Base-by-base conservation (phyloP, 2,797 vertebrate species). In the Pangasius larnaudii region DNA sequence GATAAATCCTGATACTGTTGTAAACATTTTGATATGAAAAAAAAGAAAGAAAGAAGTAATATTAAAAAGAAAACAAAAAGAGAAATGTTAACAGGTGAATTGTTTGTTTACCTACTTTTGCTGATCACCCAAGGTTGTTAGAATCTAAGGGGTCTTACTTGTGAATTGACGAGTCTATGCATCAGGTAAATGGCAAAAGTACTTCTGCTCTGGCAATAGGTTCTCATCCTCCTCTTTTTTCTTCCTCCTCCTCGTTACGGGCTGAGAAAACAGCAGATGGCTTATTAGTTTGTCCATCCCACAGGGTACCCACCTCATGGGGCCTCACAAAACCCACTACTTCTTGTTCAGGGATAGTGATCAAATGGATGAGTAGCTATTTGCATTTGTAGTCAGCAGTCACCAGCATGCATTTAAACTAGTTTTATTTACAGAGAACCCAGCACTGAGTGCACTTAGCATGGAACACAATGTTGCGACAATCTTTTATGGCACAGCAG, bases 221-320 rank as follows among this genome's bases (percentile, higher is more conserved):
- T 71, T 75, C 71, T 49, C 53, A 39, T 61, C 56, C 42, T 85
- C 72, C 51, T 59, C 82, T 7, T 58, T 81, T 59, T 71, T 69
- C 71, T 81, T 59, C 82, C 67, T 85, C 27, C 51, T 59, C 14
- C 53, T 75, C 5, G 5, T 46, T 59, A 30, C 51, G 30, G 86
- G 30, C 85, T 89, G 80, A 69, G 77, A 85, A 89, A 90, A 89
- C 1, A 89, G 88, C 91, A 92, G 90, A 90, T 91, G 88, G 58
- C 84, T 53, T 36, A 75, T 74, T 84, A 81, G 79, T 78, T 30
- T 69, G 71, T 49, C 74, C 51, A 58, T 86, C 49, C 33, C 59
- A 75, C 84, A 75, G 14, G 67, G 63, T 11, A 74, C 22, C 78
- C 71, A 82, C 84, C 16, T 36, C 86, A 85, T 75, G 49, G 46